Evolutionary conservation across 2,888 invertebrate species (phyloP), one percentile per base, ranked within the genome.

Genomic region (Carpatolechia fugitivella): DNA sequence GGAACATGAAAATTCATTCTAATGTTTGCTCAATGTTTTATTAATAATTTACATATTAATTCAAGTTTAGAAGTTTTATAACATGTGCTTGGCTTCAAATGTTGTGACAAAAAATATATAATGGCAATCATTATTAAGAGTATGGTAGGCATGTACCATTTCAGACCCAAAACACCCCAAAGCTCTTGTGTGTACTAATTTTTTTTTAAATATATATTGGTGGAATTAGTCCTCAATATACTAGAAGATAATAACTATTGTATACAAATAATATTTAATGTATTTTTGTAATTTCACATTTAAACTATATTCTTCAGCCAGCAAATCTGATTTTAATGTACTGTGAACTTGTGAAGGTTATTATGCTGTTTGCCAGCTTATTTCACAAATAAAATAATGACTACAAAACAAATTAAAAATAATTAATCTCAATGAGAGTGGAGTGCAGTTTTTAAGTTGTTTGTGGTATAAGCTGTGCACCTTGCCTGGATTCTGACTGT

Each of bases 211-310:
- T n/a, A n/a, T n/a, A n/a, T n/a, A n/a, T n/a, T n/a, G n/a, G n/a
- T n/a, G n/a, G n/a, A n/a, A n/a, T n/a, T n/a, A n/a, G n/a, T n/a
- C n/a, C n/a, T n/a, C n/a, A n/a, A n/a, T n/a, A n/a, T n/a, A n/a
- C n/a, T n/a, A n/a, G n/a, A n/a, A n/a, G n/a, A n/a, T n/a, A n/a
- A n/a, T n/a, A n/a, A n/a, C n/a, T n/a, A n/a, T n/a, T n/a, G n/a
- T n/a, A n/a, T n/a, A n/a, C n/a, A n/a, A n/a, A 36, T 29, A 10
- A 38, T 33, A 13, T 35, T 60, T 58, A 54, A 62, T 58, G 62
- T 69, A 72, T 73, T 73, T 71, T 71, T 70, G 52, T 72, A 72
- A 64, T 61, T 61, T 55, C 52, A 55, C 54, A 60, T 61, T 66
- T 63, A 29, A 61, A 62, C 44, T 46, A 30, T 38, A 38, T 48